Evolutionary conservation across 2,797 vertebrate genomes (phyloP), one percentile per base, ranked within the genome.

Genomic region (Neosilurus hyrtlii): DNA sequence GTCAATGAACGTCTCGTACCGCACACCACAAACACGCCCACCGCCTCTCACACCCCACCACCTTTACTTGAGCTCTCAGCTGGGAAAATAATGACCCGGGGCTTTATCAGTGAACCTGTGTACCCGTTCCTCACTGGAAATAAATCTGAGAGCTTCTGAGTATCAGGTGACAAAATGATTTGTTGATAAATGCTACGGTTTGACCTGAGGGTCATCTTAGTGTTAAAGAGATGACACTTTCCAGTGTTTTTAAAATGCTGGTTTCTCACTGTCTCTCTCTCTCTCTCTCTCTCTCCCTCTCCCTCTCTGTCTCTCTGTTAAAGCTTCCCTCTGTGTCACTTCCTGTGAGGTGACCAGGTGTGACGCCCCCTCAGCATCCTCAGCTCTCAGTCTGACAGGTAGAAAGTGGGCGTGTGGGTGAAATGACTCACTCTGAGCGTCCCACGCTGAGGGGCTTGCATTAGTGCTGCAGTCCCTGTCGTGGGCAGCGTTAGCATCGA

Each of bases 401-500:
- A 59, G 20, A 61, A 68, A 49, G 86, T 78, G 74, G 78, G 83
- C 30, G 65, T 59, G 71, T 5, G 76, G 65, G 68, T 59, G 65
- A 85, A 81, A 80, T 86, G 84, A 86, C 78, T 86, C 84, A 85
- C 20, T 57, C 15, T 43, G 59, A 72, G 24, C 80, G 63, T 77
- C 71, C 79, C 79, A 83, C 71, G 30, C 43, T 0, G 10, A 83
- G 75, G 74, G 71, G 66, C 74, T 57, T 5, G 18, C n/a, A 24
- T 77, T 80, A 22, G 30, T 63, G 57, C 49, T 22, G 49, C 51
- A 65, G 54, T 2, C 72, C 22, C 68, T 35, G 30, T 67, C 70
- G 59, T 74, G 82, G 82, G 85, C 82, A 80, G 86, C 24, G 51
- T 26, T 43, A 49, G 52, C 0, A 72, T 82, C 30, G 52, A 77